Conservation (phyloP, 2,113 vertebrate genomes). For the Solea senegalensis region DNA sequence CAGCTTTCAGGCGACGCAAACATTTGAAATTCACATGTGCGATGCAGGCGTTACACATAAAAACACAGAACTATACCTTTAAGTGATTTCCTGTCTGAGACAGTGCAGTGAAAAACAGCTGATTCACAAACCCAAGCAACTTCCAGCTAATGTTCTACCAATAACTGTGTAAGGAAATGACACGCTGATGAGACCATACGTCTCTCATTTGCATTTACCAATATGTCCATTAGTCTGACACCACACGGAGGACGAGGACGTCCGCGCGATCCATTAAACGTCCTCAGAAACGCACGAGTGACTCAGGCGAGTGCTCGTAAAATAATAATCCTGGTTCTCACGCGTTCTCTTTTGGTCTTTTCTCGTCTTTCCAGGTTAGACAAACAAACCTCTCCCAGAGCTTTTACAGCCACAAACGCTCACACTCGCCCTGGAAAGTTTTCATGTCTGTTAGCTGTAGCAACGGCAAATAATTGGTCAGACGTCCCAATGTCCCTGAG, state of each 20-base stretch:
- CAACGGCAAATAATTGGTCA: slow-evolving; percentile 63
- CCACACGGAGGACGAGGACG: neutral
- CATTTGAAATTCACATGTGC: no score
- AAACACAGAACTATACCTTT: no score
- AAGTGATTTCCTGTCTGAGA: slow-evolving; percentile 29
- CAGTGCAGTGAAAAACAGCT: slow-evolving; percentile 10
- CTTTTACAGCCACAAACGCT: slow-evolving; percentile 44
- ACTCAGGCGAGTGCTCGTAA: slow-evolving; percentile 11
- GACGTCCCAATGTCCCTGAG: slow-evolving; percentile 51
- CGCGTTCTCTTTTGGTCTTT: neutral
- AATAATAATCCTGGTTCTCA: slow-evolving; percentile 7
- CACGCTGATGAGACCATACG: no score
- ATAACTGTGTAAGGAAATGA: no score
- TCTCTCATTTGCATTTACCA: slow-evolving; percentile 10
- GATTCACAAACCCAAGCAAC: slow-evolving; percentile 39
- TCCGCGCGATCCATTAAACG: slow-evolving; percentile 6
- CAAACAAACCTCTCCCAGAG: slow-evolving; percentile 35
- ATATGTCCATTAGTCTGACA: slow-evolving; percentile 35
- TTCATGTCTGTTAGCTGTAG: slow-evolving; percentile 35
- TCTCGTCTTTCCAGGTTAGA: slow-evolving; percentile 21
- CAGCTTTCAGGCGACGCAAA: no score
- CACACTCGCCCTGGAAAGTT: slow-evolving; percentile 40
- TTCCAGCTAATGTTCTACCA: no score
- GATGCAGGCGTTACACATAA: no score
- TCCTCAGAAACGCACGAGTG: slow-evolving; percentile 17